Conservation (phyloP, 1,140 invertebrate species). For the Galleria mellonella region DNA sequence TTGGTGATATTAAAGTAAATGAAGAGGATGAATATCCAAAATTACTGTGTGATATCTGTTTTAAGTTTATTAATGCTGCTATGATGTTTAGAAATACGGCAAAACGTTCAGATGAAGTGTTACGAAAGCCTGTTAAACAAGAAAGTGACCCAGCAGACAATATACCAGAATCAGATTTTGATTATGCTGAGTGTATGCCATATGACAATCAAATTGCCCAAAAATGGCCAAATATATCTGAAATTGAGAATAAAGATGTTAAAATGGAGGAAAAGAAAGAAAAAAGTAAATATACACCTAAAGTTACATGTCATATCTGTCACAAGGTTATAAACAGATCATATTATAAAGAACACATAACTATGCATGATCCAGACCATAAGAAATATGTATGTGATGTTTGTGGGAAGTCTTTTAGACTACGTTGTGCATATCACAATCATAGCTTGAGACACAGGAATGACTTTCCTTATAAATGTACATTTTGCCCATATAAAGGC, state of each 20-base stretch:
- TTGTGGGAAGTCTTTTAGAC: conserved; percentile 58
- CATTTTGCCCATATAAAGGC: conserved; percentile 56
- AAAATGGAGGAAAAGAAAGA: conserved; percentile 17
- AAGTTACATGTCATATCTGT: conserved; percentile 54
- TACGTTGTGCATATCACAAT: conserved; percentile 54
- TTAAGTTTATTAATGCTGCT: conserved; percentile 33
- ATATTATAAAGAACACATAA: conserved; percentile 53
- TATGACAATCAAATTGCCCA: background rate
- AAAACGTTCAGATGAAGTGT: conserved; percentile 20
- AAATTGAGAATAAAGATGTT: background rate
- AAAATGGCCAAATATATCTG: background rate
- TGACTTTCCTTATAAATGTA: conserved; percentile 58
- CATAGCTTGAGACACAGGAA: conserved; percentile 50
- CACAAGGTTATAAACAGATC: conserved; percentile 47
- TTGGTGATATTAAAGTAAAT: conserved; percentile 24
- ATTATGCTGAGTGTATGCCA: background rate
- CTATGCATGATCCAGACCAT: conserved; percentile 56
- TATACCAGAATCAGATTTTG: background rate
- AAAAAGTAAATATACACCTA: conserved; percentile 14
- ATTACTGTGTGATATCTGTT: conserved; percentile 34
- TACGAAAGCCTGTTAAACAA: conserved; percentile 25
- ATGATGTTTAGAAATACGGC: conserved; percentile 38
- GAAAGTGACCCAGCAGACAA: conserved; percentile 4
- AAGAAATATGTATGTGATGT: conserved; percentile 58
- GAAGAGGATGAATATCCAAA: conserved; percentile 35